phyloP scores from a whole-genome alignment of 2,888 invertebrate genomes.

The Augiades crinisus region DNA sequence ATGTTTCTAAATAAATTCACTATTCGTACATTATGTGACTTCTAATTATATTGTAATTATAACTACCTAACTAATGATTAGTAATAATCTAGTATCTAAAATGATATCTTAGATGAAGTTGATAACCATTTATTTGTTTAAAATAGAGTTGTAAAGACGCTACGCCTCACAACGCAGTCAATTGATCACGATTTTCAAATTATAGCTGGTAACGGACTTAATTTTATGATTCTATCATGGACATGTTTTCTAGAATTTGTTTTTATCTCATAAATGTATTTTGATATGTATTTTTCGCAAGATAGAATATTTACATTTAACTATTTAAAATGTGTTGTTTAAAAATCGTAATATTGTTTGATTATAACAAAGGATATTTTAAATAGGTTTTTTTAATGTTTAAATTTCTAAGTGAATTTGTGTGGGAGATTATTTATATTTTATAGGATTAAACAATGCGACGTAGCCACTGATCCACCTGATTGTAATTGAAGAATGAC shows the following conservation, averaged over 20 bases:
- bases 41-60: background rate
- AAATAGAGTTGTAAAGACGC: conserved; percentile 9
- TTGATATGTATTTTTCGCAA: no score
- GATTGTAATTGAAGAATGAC: no score
- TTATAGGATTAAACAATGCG: no score
- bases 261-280: background rate
- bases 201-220: background rate
- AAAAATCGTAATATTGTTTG: no score
- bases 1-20: no score
- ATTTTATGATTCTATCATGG: conserved; percentile 7
- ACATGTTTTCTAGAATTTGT: background rate
- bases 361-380: no score
- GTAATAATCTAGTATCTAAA: conserved; percentile 1
- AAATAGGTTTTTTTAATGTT: no score
- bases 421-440: no score
- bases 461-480: no score
- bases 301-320: no score
- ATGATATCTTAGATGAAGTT: background rate
- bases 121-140: conserved; percentile 4
- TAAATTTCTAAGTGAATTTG: no score
- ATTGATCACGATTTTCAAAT: conserved; percentile 20
- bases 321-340: no score
- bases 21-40: background rate
- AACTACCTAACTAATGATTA: background rate
- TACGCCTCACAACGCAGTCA: background rate